These are phyloP conservation scores for Drosophila subsilvestris DNA, from an alignment of 2,888 invertebrate species.

Conservation along the genomic window DNA sequence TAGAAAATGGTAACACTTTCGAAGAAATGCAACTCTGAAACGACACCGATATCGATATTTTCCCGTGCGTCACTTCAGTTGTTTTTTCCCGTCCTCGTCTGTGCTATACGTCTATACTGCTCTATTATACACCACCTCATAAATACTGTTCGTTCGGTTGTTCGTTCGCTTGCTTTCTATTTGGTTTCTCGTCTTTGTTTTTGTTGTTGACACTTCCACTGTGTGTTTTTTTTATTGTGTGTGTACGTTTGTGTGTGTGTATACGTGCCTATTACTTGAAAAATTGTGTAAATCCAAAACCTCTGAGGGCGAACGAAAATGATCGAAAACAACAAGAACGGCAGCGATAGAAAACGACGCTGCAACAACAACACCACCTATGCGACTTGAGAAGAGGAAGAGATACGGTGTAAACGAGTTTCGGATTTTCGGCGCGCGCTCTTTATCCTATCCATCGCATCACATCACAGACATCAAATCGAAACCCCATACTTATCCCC, in stretches of 20 bases:
- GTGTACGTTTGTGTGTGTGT: slow-evolving; percentile 46
- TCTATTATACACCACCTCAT: slow-evolving; percentile 16
- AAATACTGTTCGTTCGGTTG: slow-evolving; percentile 2
- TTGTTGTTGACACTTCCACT: slow-evolving; percentile 74
- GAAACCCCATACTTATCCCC: background rate
- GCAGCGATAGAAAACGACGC: slow-evolving; percentile 15
- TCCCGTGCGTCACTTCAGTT: slow-evolving; percentile 46
- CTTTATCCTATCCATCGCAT: background rate
- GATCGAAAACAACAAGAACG: slow-evolving; percentile 25
- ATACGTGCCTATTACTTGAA: slow-evolving; percentile 57
- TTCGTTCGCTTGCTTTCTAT: slow-evolving; percentile 78
- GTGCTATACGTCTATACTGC: slow-evolving; percentile 64
- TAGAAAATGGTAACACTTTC: no score
- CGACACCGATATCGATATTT: no score
- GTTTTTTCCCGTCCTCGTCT: slow-evolving; percentile 65
- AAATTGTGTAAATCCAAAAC: slow-evolving; percentile 17
- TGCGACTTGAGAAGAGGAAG: background rate
- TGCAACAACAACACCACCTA: background rate
- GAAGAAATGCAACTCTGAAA: no score
- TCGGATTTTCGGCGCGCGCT: background rate
- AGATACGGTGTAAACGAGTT: background rate
- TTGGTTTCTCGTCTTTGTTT: slow-evolving; percentile 72
- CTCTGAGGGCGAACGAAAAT: slow-evolving; percentile 17
- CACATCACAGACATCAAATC: background rate
- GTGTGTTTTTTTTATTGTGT: slow-evolving; percentile 56